phyloP scores from a whole-genome alignment of 2,113 vertebrate genomes.

The Candoia aspera region DNA sequence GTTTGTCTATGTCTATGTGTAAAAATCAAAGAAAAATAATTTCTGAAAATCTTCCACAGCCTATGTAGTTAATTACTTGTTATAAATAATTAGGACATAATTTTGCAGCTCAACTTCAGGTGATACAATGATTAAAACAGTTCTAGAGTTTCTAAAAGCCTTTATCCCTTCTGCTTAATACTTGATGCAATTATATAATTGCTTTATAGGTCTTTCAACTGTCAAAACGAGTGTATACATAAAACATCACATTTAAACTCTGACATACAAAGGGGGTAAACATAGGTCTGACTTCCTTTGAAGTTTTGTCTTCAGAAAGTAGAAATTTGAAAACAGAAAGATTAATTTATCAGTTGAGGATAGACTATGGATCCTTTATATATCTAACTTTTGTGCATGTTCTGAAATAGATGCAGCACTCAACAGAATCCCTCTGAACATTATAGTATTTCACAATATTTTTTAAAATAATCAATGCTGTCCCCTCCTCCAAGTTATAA shows the following conservation, averaged over 20 bases:
- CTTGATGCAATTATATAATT: constrained; percentile 78
- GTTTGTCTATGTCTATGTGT: constrained; percentile 45
- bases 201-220: constrained; percentile 77
- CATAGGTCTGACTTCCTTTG: constrained; percentile 72
- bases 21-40: constrained; percentile 73
- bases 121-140: constrained; percentile 74
- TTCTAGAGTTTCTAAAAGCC: constrained; percentile 69
- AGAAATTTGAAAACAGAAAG: constrained; percentile 58
- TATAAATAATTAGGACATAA: constrained; percentile 75
- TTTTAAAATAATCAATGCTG: constrained; percentile 41
- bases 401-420: constrained; percentile 15
- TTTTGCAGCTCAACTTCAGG: constrained; percentile 75
- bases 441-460: constrained; percentile 23
- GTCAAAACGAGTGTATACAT: constrained; percentile 76
- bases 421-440: constrained; percentile 38
- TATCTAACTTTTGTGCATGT: constrained; percentile 21
- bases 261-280: constrained; percentile 75
- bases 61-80: constrained; percentile 74
- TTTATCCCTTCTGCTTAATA: constrained; percentile 70
- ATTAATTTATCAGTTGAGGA: constrained; percentile 50
- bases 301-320: constrained; percentile 67
- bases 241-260: constrained; percentile 78
- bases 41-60: constrained; percentile 73
- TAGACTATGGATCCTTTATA: constrained; percentile 49
- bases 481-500: constrained; percentile 51